phyloP scores from a whole-genome alignment of 30 jellyfish, hydroid and myxozoan species.

The Nemopilema nomurai region DNA sequence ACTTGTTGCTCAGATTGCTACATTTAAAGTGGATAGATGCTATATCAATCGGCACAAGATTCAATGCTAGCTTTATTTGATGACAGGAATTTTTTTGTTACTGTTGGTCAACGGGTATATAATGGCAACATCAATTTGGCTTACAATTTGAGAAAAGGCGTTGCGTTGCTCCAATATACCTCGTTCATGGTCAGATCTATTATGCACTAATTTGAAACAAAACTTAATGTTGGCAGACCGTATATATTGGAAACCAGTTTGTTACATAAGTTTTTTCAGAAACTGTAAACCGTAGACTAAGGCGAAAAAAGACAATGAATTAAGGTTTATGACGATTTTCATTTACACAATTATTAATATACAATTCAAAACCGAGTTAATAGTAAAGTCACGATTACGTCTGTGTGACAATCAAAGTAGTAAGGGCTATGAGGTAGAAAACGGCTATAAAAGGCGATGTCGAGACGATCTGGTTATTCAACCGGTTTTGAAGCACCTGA shows the following conservation, averaged over 20 bases:
- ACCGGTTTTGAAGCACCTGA: neutral
- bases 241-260: neutral
- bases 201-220: neutral
- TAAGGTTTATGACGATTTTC: neutral
- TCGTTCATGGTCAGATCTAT: neutral
- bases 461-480: too few relatives aligned
- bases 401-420: neutral
- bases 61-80: too few relatives aligned
- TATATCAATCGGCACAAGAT: too few relatives aligned
- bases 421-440: neutral
- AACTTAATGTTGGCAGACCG: neutral
- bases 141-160: too few relatives aligned
- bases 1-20: too few relatives aligned
- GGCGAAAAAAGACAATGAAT: neutral
- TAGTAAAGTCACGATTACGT: neutral
- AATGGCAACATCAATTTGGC: too few relatives aligned
- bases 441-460: neutral
- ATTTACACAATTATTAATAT: neutral
- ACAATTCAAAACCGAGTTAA: neutral
- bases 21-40: too few relatives aligned
- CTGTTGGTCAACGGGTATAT: neutral
- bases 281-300: neutral
- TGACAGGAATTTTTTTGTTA: too few relatives aligned
- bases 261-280: neutral
- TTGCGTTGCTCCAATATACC: neutral